Conservation (phyloP, 2,888 invertebrate genomes). For the Scaeva pyrastri region DNA sequence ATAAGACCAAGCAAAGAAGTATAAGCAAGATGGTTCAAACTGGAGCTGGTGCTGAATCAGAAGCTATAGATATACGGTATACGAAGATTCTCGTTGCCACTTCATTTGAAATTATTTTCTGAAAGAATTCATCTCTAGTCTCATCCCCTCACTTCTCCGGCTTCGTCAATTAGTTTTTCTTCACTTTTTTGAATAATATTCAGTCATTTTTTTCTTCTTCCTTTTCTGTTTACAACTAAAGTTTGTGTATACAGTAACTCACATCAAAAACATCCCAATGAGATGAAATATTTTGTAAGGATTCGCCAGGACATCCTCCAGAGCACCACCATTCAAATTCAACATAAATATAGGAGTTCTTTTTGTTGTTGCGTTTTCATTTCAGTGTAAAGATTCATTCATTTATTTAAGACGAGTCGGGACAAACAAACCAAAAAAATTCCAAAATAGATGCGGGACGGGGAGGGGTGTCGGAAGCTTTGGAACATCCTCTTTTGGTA, state of each 20-base stretch:
- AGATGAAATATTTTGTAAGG: conserved; percentile 41
- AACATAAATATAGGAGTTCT: background rate
- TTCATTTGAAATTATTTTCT: conserved; percentile 66
- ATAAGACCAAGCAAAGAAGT: background rate
- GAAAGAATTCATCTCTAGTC: conserved; percentile 38
- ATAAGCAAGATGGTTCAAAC: no score
- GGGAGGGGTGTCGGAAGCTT: background rate
- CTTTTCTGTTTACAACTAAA: conserved; percentile 4
- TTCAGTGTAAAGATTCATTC: conserved; percentile 54
- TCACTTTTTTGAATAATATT: conserved; percentile 3
- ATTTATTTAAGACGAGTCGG: conserved; percentile 34
- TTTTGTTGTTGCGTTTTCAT: conserved; percentile 57
- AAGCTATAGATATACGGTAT: background rate
- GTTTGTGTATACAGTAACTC: conserved; percentile 28
- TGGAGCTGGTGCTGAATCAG: no score
- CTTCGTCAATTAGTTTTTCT: conserved; percentile 67
- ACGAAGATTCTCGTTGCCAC: conserved; percentile 54
- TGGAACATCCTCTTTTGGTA: conserved; percentile 17
- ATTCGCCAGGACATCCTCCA: conserved; percentile 32
- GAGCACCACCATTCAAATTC: background rate
- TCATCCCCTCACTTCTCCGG: background rate
- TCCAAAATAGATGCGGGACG: conserved; percentile 16
- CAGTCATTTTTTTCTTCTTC: conserved; percentile 9
- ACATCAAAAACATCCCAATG: conserved; percentile 34
- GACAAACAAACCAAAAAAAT: conserved; percentile 20